Evolutionary conservation across 1,140 invertebrate species (phyloP).

Genomic region (Harpegnathos saltator): DNA sequence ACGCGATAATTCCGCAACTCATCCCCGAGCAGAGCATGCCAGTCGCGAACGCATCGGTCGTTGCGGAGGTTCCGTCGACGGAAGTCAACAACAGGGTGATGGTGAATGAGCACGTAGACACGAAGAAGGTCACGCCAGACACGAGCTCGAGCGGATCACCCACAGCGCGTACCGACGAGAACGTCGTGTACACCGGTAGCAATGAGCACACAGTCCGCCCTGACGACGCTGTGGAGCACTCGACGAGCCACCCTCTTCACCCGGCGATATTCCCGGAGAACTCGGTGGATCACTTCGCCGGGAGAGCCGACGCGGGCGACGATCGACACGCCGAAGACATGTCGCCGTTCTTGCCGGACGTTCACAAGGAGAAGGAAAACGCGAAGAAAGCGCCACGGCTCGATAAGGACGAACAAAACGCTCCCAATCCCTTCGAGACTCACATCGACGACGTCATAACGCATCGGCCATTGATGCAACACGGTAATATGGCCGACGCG

Average conservation of each 20-base stretch:
- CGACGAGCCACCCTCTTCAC: constrained; percentile 69
- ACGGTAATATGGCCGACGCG: constrained; percentile 28
- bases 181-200: constrained; percentile 18
- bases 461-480: constrained; percentile 33
- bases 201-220: neutral
- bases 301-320: constrained; percentile 62
- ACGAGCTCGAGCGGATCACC: neutral
- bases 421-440: constrained; percentile 82
- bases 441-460: constrained; percentile 79
- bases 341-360: constrained; percentile 89
- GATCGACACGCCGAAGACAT: constrained; percentile 84
- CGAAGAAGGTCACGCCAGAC: neutral
- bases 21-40: constrained; percentile 74
- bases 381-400: constrained; percentile 80
- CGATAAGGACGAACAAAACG: constrained; percentile 83
- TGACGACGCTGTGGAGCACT: constrained; percentile 61
- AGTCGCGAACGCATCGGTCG: neutral
- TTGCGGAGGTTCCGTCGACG: constrained; percentile 1
- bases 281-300: constrained; percentile 59
- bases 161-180: constrained; percentile 37
- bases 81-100: neutral
- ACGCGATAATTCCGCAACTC: constrained; percentile 79
- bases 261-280: constrained; percentile 68
- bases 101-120: neutral
- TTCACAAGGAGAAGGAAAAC: constrained; percentile 78